Base-by-base conservation (phyloP, 92 coral and sea anemone species). In the Bergia puertoricense region DNA sequence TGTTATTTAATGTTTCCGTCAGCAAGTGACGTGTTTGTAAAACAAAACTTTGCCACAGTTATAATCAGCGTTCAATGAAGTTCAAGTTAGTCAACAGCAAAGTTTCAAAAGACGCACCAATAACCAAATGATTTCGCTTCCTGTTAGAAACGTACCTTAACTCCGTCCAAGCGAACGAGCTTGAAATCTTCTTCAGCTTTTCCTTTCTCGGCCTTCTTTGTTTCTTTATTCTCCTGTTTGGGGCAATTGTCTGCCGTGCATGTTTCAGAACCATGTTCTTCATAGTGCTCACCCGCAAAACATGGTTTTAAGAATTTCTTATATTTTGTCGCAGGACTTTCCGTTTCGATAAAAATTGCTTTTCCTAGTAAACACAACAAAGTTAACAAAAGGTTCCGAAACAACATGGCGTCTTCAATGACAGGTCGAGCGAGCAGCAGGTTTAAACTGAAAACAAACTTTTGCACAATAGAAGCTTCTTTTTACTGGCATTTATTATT, bases 401-500 rank as follows among this genome's bases (percentile, higher is more conserved):
- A 46, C 69, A 84, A 71, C 87, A 84, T 84, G 79, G 87, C 87
- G 51, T 43, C n/a, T 16, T 46, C 78, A 20, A 48, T 48, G 4
- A 48, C 86, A 40, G 85, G 48, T 37, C n/a, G 30, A 45, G 13
- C 22, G 30, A 76, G 80, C 22, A 66, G 62, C 87, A 84, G 87
- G 87, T 84, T 84, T 22, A 48, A 68, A 71, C 20, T 30, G 50
- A 71, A 46, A 73, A 48, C 39, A 84, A 84, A 69, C 59, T 13
- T 44, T 71, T 71, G 79, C 77, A 43, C 76, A 46, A 67, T 44
- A 18, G 43, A 54, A 50, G 14, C 44, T 74, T 37, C 15, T 79
- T 62, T 71, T 84, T 84, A 68, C 46, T 16, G 69, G 87, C 65
- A 72, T 84, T 37, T 84, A 84, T 84, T 84, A 84, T 84, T 84